These are phyloP conservation scores for Cichlasoma orientale DNA, from an alignment of 2,797 vertebrate genomes.

Conservation along the genomic window DNA sequence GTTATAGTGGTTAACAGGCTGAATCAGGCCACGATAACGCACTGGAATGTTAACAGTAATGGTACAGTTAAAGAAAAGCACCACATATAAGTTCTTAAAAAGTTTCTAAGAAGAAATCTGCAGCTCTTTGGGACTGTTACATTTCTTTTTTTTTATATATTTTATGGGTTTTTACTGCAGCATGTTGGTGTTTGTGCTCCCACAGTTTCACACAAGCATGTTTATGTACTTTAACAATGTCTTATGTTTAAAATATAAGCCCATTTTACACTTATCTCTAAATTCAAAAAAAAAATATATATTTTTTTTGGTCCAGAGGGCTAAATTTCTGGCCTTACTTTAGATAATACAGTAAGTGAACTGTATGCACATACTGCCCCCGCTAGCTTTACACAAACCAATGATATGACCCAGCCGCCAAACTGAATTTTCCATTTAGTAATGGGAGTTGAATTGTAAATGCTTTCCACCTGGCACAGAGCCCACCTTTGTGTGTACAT, in stretches of 20 bases:
- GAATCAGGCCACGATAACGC: conserved; percentile 43
- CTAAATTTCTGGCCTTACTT: conserved; percentile 52
- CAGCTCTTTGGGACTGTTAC: background rate
- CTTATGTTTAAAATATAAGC: conserved; percentile 20
- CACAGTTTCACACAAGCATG: conserved; percentile 6
- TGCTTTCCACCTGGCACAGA: conserved; percentile 49
- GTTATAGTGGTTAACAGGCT: conserved; percentile 58
- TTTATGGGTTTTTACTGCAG: background rate
- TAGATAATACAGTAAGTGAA: conserved; percentile 49
- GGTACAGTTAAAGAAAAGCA: background rate
- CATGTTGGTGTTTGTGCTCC: background rate
- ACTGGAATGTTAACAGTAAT: conserved; percentile 23
- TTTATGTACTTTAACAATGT: conserved; percentile 5
- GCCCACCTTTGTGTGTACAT: background rate
- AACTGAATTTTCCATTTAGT: conserved; percentile 69
- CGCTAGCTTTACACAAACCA: conserved; percentile 48
- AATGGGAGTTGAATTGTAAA: conserved; percentile 71
- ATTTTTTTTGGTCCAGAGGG: background rate
- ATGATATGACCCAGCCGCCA: conserved; percentile 62
- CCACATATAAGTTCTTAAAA: conserved; percentile 5
- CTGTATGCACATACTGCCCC: conserved; percentile 53
- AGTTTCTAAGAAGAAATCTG: background rate
- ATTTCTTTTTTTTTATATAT: background rate
- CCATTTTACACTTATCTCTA: conserved; percentile 21
- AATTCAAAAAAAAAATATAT: conserved; percentile 36